phyloP scores from a whole-genome alignment of 2,888 invertebrate genomes.

The Conistra vaccinii region DNA sequence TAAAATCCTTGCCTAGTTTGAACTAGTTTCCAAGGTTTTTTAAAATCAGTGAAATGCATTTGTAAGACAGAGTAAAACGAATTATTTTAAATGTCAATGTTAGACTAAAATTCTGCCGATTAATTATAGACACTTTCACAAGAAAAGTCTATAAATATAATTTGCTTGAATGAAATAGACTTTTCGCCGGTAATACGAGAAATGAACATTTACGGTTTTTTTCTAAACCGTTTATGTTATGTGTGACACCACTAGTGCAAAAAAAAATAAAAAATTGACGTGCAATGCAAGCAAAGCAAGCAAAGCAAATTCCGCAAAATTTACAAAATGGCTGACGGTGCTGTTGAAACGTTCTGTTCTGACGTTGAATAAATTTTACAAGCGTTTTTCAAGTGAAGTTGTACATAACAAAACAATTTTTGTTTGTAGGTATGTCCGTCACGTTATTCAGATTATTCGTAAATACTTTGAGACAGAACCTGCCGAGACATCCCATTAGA shows the following conservation, averaged over 20 bases:
- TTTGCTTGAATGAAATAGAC: not conserved
- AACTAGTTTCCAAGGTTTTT: not conserved
- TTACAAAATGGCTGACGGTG: slow-evolving; percentile 35
- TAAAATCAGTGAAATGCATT: not conserved
- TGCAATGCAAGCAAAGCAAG: no score
- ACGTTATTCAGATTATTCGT: slow-evolving; percentile 82
- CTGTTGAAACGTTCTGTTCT: not conserved
- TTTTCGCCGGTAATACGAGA: not conserved
- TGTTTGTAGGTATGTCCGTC: slow-evolving; percentile 84
- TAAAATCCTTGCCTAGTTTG: not conserved
- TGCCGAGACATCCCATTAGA: slow-evolving; percentile 78
- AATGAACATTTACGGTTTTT: not conserved
- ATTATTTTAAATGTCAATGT: not conserved
- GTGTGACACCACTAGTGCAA: not conserved
- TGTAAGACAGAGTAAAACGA: no score
- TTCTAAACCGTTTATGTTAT: no score
- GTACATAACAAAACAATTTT: slow-evolving; percentile 23
- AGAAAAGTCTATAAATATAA: no score
- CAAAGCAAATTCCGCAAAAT: not conserved
- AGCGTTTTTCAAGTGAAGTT: slow-evolving; percentile 22
- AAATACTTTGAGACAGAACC: slow-evolving; percentile 78
- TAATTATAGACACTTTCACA: not conserved
- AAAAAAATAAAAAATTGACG: no score
- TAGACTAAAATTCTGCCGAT: not conserved
- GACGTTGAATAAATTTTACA: not conserved